Evolutionary conservation across 2,888 invertebrate genomes (phyloP).

Genomic region (Synanthedon formicaeformis): DNA sequence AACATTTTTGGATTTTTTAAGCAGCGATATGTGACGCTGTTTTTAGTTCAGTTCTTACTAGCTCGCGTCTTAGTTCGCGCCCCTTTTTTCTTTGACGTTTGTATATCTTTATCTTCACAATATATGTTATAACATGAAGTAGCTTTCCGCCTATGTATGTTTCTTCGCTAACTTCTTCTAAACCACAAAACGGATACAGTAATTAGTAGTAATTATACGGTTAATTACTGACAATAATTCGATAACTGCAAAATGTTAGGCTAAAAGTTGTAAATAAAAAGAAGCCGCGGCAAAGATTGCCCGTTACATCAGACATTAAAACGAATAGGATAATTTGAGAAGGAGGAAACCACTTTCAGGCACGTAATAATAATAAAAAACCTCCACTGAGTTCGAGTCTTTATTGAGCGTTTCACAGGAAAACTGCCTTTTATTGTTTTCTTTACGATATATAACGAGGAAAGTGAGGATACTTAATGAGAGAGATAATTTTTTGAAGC

Average conservation of each 20-base stretch:
- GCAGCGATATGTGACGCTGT: too few relatives aligned
- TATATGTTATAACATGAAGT: too few relatives aligned
- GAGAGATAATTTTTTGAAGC: constrained; percentile 1
- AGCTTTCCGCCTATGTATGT: too few relatives aligned
- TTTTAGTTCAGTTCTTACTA: too few relatives aligned
- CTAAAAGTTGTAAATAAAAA: constrained; percentile 5
- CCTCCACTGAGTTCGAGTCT: constrained; percentile 2
- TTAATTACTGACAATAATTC: too few relatives aligned
- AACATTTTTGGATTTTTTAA: too few relatives aligned
- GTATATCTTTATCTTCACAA: too few relatives aligned
- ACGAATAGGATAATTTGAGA: constrained; percentile 26
- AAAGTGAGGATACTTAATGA: constrained; percentile 1
- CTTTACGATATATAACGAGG: constrained; percentile 1
- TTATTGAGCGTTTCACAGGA: constrained; percentile 2
- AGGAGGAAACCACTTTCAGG: constrained; percentile 13
- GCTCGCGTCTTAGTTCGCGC: too few relatives aligned
- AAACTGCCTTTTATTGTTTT: constrained; percentile 7
- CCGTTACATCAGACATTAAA: constrained; percentile 21
- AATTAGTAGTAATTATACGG: too few relatives aligned
- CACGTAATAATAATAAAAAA: constrained; percentile 29
- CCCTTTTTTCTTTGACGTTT: too few relatives aligned
- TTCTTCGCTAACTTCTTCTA: too few relatives aligned
- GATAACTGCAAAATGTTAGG: neutral
- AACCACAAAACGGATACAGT: too few relatives aligned
- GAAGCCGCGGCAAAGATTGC: constrained; percentile 8